Percentiles rank a stretch among this genome's conserved stretches.
Conservation (phyloP, 2,888 invertebrate species). For the Slavum lentiscoides region DNA sequence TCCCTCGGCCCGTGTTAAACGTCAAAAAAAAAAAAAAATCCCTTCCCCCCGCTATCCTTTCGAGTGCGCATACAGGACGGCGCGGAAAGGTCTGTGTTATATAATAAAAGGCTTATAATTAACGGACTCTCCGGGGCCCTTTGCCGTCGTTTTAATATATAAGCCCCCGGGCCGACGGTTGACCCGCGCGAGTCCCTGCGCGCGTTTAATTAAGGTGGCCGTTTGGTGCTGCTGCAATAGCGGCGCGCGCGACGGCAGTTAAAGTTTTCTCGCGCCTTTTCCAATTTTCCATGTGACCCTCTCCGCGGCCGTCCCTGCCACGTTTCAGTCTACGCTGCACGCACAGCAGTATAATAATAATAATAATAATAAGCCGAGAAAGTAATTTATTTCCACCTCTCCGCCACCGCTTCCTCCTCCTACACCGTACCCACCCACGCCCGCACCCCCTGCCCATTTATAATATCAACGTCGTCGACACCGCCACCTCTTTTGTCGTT, state of each 20-base stretch:
- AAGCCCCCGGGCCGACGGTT: conserved; percentile 31
- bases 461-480: neutral
- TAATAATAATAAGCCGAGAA: conserved; percentile 52
- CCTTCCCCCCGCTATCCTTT: neutral
- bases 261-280: conserved; percentile 53
- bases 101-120: conserved; percentile 52
- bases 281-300: conserved; percentile 51
- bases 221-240: neutral
- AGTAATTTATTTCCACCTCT: conserved; percentile 51
- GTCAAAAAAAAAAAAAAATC: conserved; percentile 17
- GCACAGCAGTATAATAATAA: conserved; percentile 40
- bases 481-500: conserved; percentile 47
- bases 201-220: conserved; percentile 52
- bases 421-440: neutral
- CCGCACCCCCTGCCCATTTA: neutral
- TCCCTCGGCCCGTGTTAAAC: conserved; percentile 42
- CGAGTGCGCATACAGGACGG: neutral
- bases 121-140: conserved; percentile 51
- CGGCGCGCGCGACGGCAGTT: conserved; percentile 26
- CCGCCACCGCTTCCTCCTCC: neutral
- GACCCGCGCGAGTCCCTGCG: conserved; percentile 14
- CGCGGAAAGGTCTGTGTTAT: conserved; percentile 32
- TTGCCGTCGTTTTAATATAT: conserved; percentile 52
- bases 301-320: neutral
- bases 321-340: neutral